These are phyloP conservation scores for Monarcha castaneiventris DNA, from an alignment of 2,113 vertebrate genomes.

Conservation along the genomic window DNA sequence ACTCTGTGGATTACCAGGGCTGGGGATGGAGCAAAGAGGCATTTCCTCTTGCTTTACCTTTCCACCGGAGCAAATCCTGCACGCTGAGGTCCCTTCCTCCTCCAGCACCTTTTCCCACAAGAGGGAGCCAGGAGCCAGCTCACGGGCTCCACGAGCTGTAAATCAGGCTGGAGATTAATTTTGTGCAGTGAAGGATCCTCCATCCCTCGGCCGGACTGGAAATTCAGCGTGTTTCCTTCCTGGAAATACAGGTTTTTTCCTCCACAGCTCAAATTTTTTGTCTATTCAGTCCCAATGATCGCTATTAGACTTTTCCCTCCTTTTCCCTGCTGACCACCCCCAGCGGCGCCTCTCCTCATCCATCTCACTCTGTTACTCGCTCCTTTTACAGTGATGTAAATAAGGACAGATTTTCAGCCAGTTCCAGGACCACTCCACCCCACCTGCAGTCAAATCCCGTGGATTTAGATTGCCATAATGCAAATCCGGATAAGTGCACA, in stretches of 20 bases:
- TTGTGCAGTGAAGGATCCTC: neutral
- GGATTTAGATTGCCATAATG: neutral
- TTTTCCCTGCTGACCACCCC: neutral
- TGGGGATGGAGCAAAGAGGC: neutral
- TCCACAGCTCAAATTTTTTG: neutral
- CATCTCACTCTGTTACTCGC: neutral
- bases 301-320: neutral
- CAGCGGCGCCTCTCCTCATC: too few species aligned
- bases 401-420: neutral
- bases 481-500: neutral
- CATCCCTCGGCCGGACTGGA: neutral
- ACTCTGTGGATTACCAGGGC: neutral
- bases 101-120: neutral
- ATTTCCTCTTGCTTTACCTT: neutral
- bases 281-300: neutral
- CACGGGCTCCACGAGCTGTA: neutral
- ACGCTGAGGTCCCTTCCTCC: neutral
- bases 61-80: neutral
- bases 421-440: neutral
- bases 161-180: fast-evolving
- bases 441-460: neutral
- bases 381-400: neutral
- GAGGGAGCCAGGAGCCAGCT: conserved; percentile 29
- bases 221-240: neutral
- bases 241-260: neutral